Base-by-base conservation (phyloP, 2,113 vertebrate genomes). In the Murina feae region DNA sequence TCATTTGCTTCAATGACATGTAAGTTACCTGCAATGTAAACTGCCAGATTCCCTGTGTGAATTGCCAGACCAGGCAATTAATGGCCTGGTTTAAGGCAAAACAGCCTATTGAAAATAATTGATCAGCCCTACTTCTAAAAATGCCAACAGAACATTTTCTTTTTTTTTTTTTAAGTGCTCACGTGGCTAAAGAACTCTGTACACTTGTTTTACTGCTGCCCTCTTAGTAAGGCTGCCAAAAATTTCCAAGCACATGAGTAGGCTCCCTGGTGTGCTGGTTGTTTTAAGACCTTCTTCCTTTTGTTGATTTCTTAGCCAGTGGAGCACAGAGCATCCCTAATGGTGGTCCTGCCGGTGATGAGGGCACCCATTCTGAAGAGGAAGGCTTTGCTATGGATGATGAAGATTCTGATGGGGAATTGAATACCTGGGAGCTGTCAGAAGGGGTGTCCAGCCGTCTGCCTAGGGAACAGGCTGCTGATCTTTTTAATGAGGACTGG, bases 401-500 rank as follows among this genome's bases (percentile, higher is more conserved):
- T 18, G 90, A 94, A 39, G 95, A 95, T 6, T 97, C 85, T 35
- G 94, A 96, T 17, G 94, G 85, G 86, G 97, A 97, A 8, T 47
- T 21, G 28, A 83, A 76, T 44, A 10, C 86, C 47, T 96, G 96
- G 89, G 95, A 97, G 23, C 65, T 79, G 63, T 63, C 53, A 6
- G 86, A 1, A 86, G 97, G 91, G 6, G 42, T 23, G 6, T 47
- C 39, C 0, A 18, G 30, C 11, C 35, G 13, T 30, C 28, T 3
- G 1, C 37, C 85, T 14, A 79, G 86, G 95, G 92, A 93, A 58
- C 82, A 82, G 65, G 96, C 94, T 5, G 66, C 86, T 20, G 78
- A 84, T 39, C 90, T 87, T 9, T 89, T 96, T 0, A 93, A 96
- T 18, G 98, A 98, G 55, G 98, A 98, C 96, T 98, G 98, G 98